Base-by-base conservation (phyloP, 2,113 vertebrate species). In the Dissostichus mawsoni region DNA sequence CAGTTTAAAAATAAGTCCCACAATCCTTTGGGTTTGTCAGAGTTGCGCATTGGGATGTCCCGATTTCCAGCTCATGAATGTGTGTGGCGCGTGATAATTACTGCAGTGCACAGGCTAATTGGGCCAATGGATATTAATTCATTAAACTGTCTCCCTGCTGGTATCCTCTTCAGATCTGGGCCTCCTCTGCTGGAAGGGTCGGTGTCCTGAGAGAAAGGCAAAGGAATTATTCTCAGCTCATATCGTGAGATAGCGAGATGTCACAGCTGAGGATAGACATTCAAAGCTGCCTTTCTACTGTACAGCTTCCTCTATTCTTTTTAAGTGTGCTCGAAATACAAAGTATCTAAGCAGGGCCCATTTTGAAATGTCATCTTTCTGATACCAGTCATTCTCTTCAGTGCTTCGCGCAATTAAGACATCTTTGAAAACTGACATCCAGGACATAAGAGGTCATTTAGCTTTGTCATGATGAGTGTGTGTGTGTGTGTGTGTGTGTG, bases 101-200 rank as follows among this genome's bases (percentile, higher is more conserved):
- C 91, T 90, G 89, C 78, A 88, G 90, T 84, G 76, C 90, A 87
- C 64, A 93, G 93, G 92, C 94, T 95, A 95, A 95, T 95, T 95
- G 92, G 93, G 93, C 85, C 92, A 92, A 77, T 90, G 91, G 85
- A 92, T 93, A 94, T 94, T 91, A 94, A 94, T 94, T 94, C 90
- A 95, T 95, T 95, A 94, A 93, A 90, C 89, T 82, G 73, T 76
- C 85, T 94, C 92, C 93, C 92, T 91, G 84, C 88, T 94, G 93
- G 90, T 92, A 86, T 85, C 69, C 80, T 66, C 83, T 87, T 91
- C 66, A 88, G 87, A 95, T 90, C 90, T 95, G 92, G 91, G 92
- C 82, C 92, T 94, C 85, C 83, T 87, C 82, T 89, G 81, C 52
- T 84, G 62, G 73, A 90, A 82, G 69, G 64, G 68, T 62, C 69